A percentile compares a stretch with the other conserved stretches of the same genome.
Conservation (phyloP, 2,888 invertebrate species). For the Griposia aprilina region DNA sequence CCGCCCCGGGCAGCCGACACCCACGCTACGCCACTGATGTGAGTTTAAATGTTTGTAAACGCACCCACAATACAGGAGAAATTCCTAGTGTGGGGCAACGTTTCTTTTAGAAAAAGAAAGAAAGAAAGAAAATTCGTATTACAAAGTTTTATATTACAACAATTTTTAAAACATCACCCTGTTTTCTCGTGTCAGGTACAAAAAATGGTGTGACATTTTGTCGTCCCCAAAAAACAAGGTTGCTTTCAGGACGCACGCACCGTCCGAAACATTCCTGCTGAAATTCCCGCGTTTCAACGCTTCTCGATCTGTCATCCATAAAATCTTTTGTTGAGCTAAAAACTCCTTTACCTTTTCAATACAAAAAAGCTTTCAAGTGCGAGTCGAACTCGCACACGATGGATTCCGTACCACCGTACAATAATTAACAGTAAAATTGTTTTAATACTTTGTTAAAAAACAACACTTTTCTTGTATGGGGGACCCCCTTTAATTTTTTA, state of each 20-base stretch:
- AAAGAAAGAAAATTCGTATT: no score
- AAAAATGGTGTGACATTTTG: neutral
- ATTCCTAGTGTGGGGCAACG: no score
- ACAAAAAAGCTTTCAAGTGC: neutral
- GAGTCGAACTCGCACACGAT: neutral
- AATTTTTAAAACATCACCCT: neutral
- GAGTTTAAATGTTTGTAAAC: no score
- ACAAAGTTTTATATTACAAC: neutral
- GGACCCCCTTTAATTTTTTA: neutral
- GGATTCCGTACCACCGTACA: neutral
- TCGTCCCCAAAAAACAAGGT: neutral
- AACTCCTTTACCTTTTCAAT: slow-evolving; percentile 19
- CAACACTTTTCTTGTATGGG: no score
- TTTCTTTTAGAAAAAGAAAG: no score
- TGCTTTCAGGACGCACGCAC: neutral
- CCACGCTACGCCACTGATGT: no score
- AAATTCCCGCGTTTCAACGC: slow-evolving; percentile 3
- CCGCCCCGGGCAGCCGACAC: no score
- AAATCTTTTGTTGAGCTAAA: slow-evolving; percentile 42
- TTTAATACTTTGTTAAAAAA: no score
- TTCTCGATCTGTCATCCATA: slow-evolving; percentile 46
- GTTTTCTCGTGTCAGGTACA: neutral
- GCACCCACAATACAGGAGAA: no score
- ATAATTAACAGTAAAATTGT: no score
- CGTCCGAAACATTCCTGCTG: slow-evolving; percentile 24